Conservation (phyloP, 2,888 invertebrate genomes). For the Trissonchulus sp. region DNA sequence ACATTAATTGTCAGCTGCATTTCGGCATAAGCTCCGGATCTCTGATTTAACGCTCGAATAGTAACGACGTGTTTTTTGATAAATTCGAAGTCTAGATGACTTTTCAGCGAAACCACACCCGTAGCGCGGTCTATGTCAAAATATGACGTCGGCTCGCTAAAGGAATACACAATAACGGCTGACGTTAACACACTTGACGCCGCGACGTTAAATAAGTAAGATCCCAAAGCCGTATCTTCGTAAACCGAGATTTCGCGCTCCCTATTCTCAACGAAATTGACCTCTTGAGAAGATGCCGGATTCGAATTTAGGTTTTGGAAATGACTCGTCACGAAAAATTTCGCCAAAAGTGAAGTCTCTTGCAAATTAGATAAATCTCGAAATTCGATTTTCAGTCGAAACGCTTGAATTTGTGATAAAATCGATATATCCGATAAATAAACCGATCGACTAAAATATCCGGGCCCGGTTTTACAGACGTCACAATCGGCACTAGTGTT, state of each 20-base stretch:
- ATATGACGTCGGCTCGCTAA: background rate
- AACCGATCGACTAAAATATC: background rate
- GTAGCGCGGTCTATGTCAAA: background rate
- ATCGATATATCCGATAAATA: background rate
- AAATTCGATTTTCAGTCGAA: background rate
- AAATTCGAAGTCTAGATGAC: conserved; percentile 7
- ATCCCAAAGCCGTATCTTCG: background rate
- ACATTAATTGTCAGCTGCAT: background rate
- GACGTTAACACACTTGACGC: background rate
- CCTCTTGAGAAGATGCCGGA: no score
- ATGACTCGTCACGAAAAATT: no score
- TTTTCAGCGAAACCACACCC: conserved; percentile 9
- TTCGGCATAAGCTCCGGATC: background rate
- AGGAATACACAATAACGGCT: background rate
- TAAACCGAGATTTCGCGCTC: background rate
- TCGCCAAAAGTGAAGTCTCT: no score
- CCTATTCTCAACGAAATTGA: background rate
- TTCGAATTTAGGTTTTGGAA: no score
- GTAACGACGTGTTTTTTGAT: background rate
- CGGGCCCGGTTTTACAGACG: background rate
- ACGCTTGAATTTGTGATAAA: background rate
- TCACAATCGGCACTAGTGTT: background rate
- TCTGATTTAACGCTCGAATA: background rate
- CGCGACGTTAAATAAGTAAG: background rate
- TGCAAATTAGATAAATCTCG: no score